Conservation (phyloP, 2,113 vertebrate genomes). For the Pygoscelis antarcticus region DNA sequence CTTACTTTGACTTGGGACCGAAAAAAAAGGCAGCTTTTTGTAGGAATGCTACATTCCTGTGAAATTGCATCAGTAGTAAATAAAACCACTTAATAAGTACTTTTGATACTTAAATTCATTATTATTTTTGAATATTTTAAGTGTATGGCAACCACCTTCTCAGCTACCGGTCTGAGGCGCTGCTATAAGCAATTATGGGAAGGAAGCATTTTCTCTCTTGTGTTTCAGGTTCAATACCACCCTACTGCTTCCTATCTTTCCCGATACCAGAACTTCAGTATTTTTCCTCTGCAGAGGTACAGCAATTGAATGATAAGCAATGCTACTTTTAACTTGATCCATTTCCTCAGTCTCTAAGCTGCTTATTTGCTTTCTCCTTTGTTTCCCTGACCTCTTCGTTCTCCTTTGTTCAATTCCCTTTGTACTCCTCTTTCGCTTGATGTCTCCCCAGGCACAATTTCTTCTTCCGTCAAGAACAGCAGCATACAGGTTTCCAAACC, state of each 20-base stretch:
- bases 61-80: background rate
- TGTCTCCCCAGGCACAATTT: background rate
- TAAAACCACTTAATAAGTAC: background rate
- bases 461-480: background rate
- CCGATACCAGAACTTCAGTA: background rate
- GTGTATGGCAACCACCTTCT: background rate
- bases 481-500: background rate
- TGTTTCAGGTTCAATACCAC: background rate
- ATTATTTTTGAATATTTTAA: background rate
- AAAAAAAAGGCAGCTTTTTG: background rate
- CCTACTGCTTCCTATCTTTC: background rate
- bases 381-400: background rate
- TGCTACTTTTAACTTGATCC: background rate
- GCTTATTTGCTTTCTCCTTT: slow-evolving; percentile 9
- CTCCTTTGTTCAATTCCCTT: background rate
- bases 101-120: background rate
- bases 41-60: background rate
- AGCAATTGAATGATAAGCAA: background rate
- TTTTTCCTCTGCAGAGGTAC: background rate
- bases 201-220: background rate
- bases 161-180: background rate
- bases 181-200: background rate
- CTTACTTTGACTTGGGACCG: background rate
- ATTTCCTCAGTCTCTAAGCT: background rate
- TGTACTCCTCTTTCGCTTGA: background rate